Evolutionary conservation across 2,797 vertebrate species (phyloP).

Genomic region (Onychomys arenicola): DNA sequence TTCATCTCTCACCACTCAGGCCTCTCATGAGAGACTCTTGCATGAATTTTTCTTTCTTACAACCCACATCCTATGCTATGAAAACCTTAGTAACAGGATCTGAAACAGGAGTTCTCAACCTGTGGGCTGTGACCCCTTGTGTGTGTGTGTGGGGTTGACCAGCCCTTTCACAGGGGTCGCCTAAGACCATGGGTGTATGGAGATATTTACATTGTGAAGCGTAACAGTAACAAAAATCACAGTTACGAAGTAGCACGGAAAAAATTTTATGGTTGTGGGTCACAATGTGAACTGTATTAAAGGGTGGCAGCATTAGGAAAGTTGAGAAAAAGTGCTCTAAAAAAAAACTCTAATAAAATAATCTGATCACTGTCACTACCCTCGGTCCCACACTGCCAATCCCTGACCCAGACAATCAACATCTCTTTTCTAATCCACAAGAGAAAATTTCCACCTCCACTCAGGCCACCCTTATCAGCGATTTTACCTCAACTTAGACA

Average conservation of each 20-base stretch:
- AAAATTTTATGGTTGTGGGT: no score
- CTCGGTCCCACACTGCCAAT: neutral
- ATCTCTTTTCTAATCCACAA: neutral
- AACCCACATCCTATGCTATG: neutral
- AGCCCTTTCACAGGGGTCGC: no score
- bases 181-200: neutral
- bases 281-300: neutral
- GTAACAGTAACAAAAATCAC: neutral
- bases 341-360: neutral
- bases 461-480: neutral
- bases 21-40: neutral
- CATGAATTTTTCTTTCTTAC: neutral
- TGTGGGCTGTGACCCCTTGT: neutral
- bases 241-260: neutral
- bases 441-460: neutral
- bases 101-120: neutral
- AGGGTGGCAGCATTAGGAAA: no score
- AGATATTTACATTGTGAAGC: neutral
- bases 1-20: neutral
- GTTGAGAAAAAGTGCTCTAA: neutral
- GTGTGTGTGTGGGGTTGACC: neutral
- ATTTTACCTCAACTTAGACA: neutral
- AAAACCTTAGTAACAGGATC: neutral
- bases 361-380: neutral
- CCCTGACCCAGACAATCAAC: neutral